These are phyloP conservation scores for Dicrostonyx torquatus DNA, from an alignment of 2,797 vertebrate genomes.

Conservation along the genomic window DNA sequence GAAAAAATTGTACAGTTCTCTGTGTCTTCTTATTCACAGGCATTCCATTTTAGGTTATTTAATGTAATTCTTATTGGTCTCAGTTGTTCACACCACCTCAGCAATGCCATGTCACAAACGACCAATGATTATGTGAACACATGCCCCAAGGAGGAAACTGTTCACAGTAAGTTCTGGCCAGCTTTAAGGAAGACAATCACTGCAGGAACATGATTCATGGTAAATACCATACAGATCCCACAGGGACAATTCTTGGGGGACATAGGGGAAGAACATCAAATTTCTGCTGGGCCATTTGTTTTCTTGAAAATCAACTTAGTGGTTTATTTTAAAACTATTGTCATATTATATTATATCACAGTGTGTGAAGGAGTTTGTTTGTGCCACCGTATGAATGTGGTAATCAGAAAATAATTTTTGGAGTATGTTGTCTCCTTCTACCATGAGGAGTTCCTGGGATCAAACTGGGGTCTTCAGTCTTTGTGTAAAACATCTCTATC, in stretches of 20 bases:
- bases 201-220: background rate
- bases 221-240: background rate
- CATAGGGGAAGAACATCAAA: rapidly evolving
- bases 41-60: background rate
- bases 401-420: background rate
- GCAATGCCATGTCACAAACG: background rate
- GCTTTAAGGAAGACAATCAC: background rate
- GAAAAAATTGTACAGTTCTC: background rate
- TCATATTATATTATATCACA: background rate
- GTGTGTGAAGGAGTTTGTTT: background rate
- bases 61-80: background rate
- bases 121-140: background rate
- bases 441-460: no score
- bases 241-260: background rate
- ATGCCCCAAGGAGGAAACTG: background rate
- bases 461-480: background rate
- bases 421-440: background rate
- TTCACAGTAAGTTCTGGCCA: background rate
- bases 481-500: background rate
- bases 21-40: background rate
- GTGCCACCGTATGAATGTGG: background rate
- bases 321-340: background rate
- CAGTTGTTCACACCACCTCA: background rate
- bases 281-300: background rate
- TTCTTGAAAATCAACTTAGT: background rate